phyloP scores from a whole-genome alignment of 2,113 vertebrate genomes.

The Spilogale gracilis region DNA sequence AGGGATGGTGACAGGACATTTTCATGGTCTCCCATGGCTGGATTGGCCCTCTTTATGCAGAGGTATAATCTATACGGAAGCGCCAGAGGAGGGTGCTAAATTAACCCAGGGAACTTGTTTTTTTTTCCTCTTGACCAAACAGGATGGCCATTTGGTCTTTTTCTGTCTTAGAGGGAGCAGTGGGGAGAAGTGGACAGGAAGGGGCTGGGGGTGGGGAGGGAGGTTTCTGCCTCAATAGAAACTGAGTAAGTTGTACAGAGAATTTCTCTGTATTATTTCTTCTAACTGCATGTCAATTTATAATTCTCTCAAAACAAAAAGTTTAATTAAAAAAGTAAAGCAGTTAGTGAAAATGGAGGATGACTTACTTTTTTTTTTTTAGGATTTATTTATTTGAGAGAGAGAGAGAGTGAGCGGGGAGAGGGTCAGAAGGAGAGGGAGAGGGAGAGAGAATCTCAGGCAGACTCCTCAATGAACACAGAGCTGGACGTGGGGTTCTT shows the following conservation, averaged over 20 bases:
- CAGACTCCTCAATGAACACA: not conserved
- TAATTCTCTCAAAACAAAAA: conserved; percentile 22
- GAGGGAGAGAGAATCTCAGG: not conserved
- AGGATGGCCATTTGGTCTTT: no score
- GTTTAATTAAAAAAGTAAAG: not conserved
- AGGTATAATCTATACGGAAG: no score
- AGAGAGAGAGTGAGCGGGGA: not conserved
- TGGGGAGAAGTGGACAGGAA: no score
- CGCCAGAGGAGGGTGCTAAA: no score
- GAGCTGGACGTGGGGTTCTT: not conserved
- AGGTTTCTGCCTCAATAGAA: not conserved
- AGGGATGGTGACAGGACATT: no score
- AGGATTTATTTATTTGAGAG: not conserved
- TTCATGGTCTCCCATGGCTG: no score
- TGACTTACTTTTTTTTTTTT: not conserved
- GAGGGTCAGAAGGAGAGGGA: not conserved
- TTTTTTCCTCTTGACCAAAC: no score
- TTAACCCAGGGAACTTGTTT: no score
- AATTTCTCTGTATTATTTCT: not conserved
- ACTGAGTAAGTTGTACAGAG: not conserved
- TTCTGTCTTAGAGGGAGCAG: no score
- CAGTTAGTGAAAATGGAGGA: not conserved
- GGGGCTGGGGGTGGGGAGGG: no score
- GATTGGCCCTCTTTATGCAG: no score
- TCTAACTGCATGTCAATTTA: not conserved